Base-by-base conservation (phyloP, 2,888 invertebrate species). In the Dioctria linearis region DNA sequence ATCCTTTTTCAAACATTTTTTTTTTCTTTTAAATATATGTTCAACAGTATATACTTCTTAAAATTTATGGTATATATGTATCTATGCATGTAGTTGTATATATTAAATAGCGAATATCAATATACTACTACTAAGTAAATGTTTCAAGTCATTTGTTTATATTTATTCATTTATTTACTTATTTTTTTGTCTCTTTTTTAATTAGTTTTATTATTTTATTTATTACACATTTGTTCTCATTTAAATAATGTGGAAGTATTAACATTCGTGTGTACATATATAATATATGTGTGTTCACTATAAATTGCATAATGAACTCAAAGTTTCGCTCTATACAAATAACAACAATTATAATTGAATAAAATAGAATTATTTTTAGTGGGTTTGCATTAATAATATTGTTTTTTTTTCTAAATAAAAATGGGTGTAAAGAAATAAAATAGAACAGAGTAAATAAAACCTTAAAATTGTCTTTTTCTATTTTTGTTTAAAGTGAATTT, bases 41-140 rank as follows among this genome's bases (percentile, higher is more conserved):
- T 80, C 78, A 80, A 80, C 80, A 80, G 63, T 78, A 80, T 80
- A 71, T 78, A 80, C 75, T 80, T 80, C 75, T 80, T 80, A 81
- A 78, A 82, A 80, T 80, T 25, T 25, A 25, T 25, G 25, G 82
- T 82, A 82, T 82, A 82, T 81, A 79, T 76, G 63, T 13, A 73
- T 43, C 61, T 63, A 76, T 54, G 6, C 11, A 54, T 63, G 51
- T 25, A 25, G 25, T 25, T 25, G 25, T 76, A 61, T 78, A 78
- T 65, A 78, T 49, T 49, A 43, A 49, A 54, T 66, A 80, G 80
- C 63, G 78, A 82, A 80, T 82, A 78, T 71, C 78, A 78, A 78
- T 80, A 82, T 78, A 80, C 66, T 73, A 40, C 39, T 25, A 3
- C 25, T 59, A 39, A 57, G 13, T 59, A 6, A 73, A 59, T 43